phyloP scores from a whole-genome alignment of 2,797 vertebrate species.

The Pipistrellus kuhlii region DNA sequence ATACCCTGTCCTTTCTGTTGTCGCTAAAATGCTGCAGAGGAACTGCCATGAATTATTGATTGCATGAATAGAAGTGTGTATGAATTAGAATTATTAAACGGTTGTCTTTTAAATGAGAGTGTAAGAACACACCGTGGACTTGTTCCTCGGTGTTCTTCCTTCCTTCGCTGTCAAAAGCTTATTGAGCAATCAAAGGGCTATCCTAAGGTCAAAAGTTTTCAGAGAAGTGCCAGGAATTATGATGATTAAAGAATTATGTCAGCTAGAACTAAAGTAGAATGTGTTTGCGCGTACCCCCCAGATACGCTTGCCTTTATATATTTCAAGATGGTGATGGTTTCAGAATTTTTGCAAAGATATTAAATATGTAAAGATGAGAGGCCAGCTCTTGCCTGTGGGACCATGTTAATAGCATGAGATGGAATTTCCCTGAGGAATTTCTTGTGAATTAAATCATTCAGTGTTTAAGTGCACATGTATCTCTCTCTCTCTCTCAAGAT shows the following conservation, averaged over 20 bases:
- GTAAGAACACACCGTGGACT: constrained; percentile 54
- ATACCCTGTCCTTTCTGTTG: constrained; percentile 84
- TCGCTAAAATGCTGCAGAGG: constrained; percentile 84
- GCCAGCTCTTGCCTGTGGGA: constrained; percentile 71
- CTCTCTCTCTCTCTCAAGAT: background rate
- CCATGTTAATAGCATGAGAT: constrained; percentile 73
- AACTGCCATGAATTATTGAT: constrained; percentile 85
- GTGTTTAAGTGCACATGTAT: background rate
- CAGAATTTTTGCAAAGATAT: constrained; percentile 68
- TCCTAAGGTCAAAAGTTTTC: constrained; percentile 77
- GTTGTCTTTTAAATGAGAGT: constrained; percentile 68
- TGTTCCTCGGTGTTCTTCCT: background rate
- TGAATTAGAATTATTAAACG: constrained; percentile 80
- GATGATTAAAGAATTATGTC: constrained; percentile 68
- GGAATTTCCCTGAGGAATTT: constrained; percentile 72
- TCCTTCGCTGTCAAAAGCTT: constrained; percentile 70
- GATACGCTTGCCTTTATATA: constrained; percentile 30
- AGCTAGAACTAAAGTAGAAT: background rate
- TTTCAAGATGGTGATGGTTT: constrained; percentile 53
- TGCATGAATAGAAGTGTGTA: background rate
- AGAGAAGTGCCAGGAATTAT: constrained; percentile 59
- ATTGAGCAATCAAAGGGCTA: constrained; percentile 74
- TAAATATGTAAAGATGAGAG: constrained; percentile 76
- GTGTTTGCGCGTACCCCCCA: background rate
- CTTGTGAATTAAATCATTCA: constrained; percentile 18